phyloP scores from a whole-genome alignment of 1,140 invertebrate species.

The Ganaspis sp. region DNA sequence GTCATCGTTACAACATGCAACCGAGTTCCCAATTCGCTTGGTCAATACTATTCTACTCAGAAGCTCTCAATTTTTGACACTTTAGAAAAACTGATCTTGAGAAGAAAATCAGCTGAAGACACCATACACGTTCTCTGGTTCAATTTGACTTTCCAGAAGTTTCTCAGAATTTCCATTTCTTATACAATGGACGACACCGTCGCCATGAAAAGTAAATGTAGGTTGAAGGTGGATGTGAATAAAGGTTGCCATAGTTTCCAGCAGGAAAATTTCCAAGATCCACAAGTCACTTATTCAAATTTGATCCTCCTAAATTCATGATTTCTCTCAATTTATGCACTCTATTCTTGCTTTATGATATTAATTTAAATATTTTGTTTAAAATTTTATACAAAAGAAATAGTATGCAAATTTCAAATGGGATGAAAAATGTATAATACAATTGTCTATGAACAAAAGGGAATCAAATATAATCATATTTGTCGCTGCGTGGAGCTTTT shows the following conservation, averaged over 20 bases:
- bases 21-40: neutral
- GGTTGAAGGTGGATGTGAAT: slow-evolving; percentile 14
- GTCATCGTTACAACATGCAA: neutral
- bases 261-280: slow-evolving; percentile 7
- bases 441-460: too few species aligned
- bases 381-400: neutral
- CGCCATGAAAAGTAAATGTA: slow-evolving; percentile 1
- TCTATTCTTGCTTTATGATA: slow-evolving; percentile 8
- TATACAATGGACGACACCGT: neutral
- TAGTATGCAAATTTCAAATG: neutral
- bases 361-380: slow-evolving; percentile 3
- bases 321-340: slow-evolving; percentile 16
- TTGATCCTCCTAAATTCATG: slow-evolving; percentile 20
- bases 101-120: neutral
- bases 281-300: slow-evolving; percentile 30
- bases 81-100: neutral
- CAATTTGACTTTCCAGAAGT: slow-evolving; percentile 27
- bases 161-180: slow-evolving; percentile 5
- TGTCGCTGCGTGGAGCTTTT: too few species aligned
- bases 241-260: neutral
- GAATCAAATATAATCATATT: too few species aligned
- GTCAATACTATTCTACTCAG: slow-evolving; percentile 3
- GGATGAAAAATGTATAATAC: neutral
- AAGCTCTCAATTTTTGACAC: neutral
- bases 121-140: neutral